Base-by-base conservation (phyloP, 1,140 invertebrate genomes). In the Drosophila miranda region DNA sequence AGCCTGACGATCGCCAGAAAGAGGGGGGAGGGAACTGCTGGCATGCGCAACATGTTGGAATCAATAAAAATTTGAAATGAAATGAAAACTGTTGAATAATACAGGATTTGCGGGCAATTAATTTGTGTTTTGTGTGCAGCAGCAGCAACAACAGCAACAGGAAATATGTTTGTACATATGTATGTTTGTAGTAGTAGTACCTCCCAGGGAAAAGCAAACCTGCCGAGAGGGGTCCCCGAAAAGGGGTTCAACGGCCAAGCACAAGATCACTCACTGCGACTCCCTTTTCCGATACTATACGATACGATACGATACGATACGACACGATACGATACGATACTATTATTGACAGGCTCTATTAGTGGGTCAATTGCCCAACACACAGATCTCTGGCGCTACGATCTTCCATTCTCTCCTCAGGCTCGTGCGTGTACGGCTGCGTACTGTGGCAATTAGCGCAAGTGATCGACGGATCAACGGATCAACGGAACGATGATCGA, bases 91-190 rank as follows among this genome's bases (percentile, higher is more conserved):
- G 81, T 84, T 84, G 81, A 84, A 84, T 83, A 81, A 83, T 78
- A 86, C 87, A 89, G 87, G 87, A 89, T 89, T 89, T 89, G 87
- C 86, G 87, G 87, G 86, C 81, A 86, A 89, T 89, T 89, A 89
- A 89, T 89, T 89, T 83, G 78, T 86, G 71, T 77, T 59, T 48
- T 38, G 34, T 38, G 34, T 38, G 34, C 34, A 38, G 4, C 9
- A 75, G 75, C 66, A 77, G 75, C 78, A 82, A 6, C 26, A 30
- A 9, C 9, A 75, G 75, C 71, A 77, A 78, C 79, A 83, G 79
- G 79, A 83, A 82, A 82, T 69, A 52, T 68, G 82, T 69, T 48
- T 68, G 21, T 43, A 8, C 11, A 13, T 11, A 38, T 38, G 11
- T 11, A 38, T 38, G 34, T 13, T 38, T 38, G 23, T 26, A 19